These are phyloP conservation scores for Nylanderia fulva DNA, from an alignment of 1,140 invertebrate genomes.

Conservation along the genomic window DNA sequence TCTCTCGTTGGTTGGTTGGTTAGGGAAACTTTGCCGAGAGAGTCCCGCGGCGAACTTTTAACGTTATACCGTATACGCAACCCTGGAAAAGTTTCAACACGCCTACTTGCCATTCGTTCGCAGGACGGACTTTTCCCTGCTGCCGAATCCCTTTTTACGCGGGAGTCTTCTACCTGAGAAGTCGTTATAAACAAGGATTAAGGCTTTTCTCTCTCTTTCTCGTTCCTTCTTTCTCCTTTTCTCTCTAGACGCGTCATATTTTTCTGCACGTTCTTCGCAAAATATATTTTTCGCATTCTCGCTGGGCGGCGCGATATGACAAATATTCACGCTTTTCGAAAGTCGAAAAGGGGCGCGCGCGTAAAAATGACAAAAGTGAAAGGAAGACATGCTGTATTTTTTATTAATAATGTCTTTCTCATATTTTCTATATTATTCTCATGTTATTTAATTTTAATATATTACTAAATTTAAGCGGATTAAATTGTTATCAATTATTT, in stretches of 20 bases:
- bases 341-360: background rate
- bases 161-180: constrained; percentile 21
- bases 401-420: background rate
- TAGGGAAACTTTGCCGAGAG: constrained; percentile 57
- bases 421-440: background rate
- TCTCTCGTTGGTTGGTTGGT: constrained; percentile 50
- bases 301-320: background rate
- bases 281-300: constrained; percentile 24
- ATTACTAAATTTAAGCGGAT: background rate
- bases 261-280: constrained; percentile 24
- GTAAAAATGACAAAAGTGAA: constrained; percentile 20
- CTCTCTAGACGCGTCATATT: constrained; percentile 33
- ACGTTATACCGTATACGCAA: constrained; percentile 60
- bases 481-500: constrained; percentile 16
- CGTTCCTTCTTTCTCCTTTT: too few relatives aligned
- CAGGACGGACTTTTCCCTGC: constrained; percentile 47
- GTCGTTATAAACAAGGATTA: constrained; percentile 73
- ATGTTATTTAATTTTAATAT: too few relatives aligned
- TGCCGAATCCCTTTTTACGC: constrained; percentile 24
- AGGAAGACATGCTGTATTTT: background rate
- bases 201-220: background rate
- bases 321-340: background rate
- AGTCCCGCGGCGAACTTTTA: constrained; percentile 57
- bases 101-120: constrained; percentile 67
- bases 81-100: constrained; percentile 66